These are phyloP conservation scores for Synaphobranchus kaupii DNA, from an alignment of 2,797 vertebrate species.

Conservation along the genomic window DNA sequence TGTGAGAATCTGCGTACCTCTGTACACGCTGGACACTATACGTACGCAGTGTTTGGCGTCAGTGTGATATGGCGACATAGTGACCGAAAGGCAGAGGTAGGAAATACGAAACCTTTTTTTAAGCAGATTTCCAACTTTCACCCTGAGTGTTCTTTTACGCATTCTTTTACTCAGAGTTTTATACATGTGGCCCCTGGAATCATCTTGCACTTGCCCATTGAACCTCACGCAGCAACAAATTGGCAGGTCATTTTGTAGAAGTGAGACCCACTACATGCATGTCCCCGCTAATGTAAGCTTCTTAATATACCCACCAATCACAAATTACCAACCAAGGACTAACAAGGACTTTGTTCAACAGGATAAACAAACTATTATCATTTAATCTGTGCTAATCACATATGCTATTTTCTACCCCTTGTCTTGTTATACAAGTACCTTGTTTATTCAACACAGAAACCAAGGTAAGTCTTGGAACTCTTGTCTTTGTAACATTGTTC, in stretches of 20 bases:
- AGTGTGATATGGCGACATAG: too few relatives aligned
- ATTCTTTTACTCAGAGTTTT: too few relatives aligned
- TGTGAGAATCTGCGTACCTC: too few relatives aligned
- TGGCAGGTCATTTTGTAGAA: not conserved
- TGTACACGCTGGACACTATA: too few relatives aligned
- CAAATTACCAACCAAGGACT: not conserved
- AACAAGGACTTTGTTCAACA: not conserved
- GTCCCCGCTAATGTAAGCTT: not conserved
- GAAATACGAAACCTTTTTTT: too few relatives aligned
- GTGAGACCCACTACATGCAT: not conserved
- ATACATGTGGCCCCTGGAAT: too few relatives aligned
- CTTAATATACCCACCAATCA: not conserved
- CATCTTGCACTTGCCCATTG: not conserved
- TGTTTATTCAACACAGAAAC: slow-evolving; percentile 34
- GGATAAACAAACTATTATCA: not conserved
- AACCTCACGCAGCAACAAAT: not conserved
- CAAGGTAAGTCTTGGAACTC: not conserved
- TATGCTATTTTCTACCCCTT: not conserved
- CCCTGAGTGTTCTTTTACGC: too few relatives aligned
- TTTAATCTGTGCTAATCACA: not conserved
- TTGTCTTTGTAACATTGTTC: not conserved
- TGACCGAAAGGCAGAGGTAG: too few relatives aligned
- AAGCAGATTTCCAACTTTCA: too few relatives aligned
- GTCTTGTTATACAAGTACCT: not conserved
- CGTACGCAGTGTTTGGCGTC: too few relatives aligned